These are phyloP conservation scores for Lamellibrachia satsuma DNA, from an alignment of 2,888 invertebrate species.

Conservation along the genomic window DNA sequence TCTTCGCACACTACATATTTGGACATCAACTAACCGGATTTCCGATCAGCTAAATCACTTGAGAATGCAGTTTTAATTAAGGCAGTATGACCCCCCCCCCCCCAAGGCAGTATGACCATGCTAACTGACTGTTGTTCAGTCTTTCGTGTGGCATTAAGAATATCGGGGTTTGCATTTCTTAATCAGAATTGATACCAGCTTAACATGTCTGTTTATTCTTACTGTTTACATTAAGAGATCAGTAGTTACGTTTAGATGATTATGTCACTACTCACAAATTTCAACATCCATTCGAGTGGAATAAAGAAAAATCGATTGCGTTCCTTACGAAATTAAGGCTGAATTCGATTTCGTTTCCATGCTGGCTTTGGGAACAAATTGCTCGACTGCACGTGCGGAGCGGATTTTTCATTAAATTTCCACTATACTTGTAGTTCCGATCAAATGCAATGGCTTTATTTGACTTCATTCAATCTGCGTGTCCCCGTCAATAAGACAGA, in stretches of 20 bases:
- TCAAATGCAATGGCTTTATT: too few relatives aligned
- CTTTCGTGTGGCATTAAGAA: neutral
- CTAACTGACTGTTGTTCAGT: neutral
- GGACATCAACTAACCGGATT: too few relatives aligned
- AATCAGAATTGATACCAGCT: neutral
- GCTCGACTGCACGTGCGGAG: too few relatives aligned
- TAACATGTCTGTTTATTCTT: neutral
- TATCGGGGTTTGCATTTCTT: neutral
- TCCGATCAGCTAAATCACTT: too few relatives aligned
- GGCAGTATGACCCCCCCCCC: too few relatives aligned
- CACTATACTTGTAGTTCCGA: too few relatives aligned
- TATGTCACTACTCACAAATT: neutral
- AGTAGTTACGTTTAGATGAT: neutral
- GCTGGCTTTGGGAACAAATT: neutral
- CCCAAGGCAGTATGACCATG: too few relatives aligned
- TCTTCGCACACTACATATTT: too few relatives aligned
- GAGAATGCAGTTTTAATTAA: neutral
- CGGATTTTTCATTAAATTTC: too few relatives aligned
- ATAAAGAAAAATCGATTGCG: neutral
- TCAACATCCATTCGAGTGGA: slow-evolving; percentile 1
- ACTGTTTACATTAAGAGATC: neutral
- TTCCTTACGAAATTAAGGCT: neutral
- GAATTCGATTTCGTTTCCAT: neutral
- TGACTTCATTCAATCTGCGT: too few relatives aligned
- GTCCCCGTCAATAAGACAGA: too few relatives aligned